Conservation (phyloP, 2,888 invertebrate genomes). For the Philaethria dido region DNA sequence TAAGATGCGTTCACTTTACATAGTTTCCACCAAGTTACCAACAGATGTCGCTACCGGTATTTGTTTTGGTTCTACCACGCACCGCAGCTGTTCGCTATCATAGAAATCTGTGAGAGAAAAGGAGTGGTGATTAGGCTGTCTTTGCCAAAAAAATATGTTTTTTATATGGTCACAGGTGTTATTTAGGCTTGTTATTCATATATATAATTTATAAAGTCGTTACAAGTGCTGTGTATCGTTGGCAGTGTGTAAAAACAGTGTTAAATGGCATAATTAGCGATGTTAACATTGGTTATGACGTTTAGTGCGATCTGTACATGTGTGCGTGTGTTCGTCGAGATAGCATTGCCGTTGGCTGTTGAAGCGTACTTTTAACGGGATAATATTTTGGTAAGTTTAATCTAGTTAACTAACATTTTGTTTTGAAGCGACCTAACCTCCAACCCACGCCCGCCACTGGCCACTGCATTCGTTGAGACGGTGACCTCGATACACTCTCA, state of each 20-base stretch:
- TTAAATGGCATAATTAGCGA: slow-evolving; percentile 72
- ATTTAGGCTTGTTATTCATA: slow-evolving; percentile 59
- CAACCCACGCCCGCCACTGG: slow-evolving; percentile 58
- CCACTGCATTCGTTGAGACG: slow-evolving; percentile 49
- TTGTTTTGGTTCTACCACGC: slow-evolving; percentile 79
- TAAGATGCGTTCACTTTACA: background rate
- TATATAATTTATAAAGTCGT: slow-evolving; percentile 64
- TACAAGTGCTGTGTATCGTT: slow-evolving; percentile 67
- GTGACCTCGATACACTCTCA: slow-evolving; percentile 68
- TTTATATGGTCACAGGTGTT: slow-evolving; percentile 72
- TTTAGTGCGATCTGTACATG: slow-evolving; percentile 73
- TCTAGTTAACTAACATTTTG: slow-evolving; percentile 49
- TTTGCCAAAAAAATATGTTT: slow-evolving; percentile 75
- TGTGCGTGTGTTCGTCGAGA: slow-evolving; percentile 72
- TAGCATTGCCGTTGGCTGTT: slow-evolving; percentile 78
- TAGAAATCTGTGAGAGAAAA: slow-evolving; percentile 82
- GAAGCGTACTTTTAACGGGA: slow-evolving; percentile 81
- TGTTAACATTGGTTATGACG: slow-evolving; percentile 81
- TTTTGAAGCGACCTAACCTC: slow-evolving; percentile 64
- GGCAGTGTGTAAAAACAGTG: slow-evolving; percentile 63
- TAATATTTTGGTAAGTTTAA: slow-evolving; percentile 69
- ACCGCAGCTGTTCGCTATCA: slow-evolving; percentile 84
- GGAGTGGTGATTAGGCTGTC: slow-evolving; percentile 82
- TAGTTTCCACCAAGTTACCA: background rate
- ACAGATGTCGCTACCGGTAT: slow-evolving; percentile 70